Percentiles rank a stretch among this genome's conserved stretches.
Evolutionary conservation across 2,113 vertebrate species (phyloP).

Genomic region (Pangasianodon gigas): DNA sequence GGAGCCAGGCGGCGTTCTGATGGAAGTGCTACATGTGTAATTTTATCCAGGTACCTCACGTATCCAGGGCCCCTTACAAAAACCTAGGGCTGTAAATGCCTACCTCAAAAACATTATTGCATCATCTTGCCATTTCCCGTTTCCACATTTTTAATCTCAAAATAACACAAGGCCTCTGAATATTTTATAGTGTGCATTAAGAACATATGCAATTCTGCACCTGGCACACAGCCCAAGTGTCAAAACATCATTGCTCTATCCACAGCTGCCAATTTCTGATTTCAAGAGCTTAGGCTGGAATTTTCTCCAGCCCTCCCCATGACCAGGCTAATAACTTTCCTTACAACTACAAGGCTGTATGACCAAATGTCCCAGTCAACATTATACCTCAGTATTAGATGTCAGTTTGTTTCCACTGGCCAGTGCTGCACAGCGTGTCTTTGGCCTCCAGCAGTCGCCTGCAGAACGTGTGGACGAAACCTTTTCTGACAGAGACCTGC

Average conservation of each 20-base stretch:
- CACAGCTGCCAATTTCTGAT: conserved; percentile 42
- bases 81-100: background rate
- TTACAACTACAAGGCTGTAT: conserved; percentile 10
- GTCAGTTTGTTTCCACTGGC: conserved; percentile 49
- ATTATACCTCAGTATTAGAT: conserved; percentile 36
- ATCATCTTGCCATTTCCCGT: background rate
- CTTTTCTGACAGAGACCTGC: conserved; percentile 68
- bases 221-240: conserved; percentile 25
- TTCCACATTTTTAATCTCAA: background rate
- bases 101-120: conserved; percentile 10
- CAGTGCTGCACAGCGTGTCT: background rate
- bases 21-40: conserved; percentile 47
- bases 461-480: conserved; percentile 42
- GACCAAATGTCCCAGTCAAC: conserved; percentile 29
- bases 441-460: conserved; percentile 50
- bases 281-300: conserved; percentile 20
- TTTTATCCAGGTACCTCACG: conserved; percentile 48
- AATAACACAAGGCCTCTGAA: conserved; percentile 26
- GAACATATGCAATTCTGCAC: conserved; percentile 16
- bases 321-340: conserved; percentile 23
- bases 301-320: conserved; percentile 10
- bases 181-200: conserved; percentile 16
- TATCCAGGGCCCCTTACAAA: conserved; percentile 18
- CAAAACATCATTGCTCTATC: conserved; percentile 9
- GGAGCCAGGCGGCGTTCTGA: conserved; percentile 6